A percentile compares a stretch with the other conserved stretches of the same genome.
phyloP scores from a whole-genome alignment of 2,888 invertebrate species.

The Thereva nobilitata region DNA sequence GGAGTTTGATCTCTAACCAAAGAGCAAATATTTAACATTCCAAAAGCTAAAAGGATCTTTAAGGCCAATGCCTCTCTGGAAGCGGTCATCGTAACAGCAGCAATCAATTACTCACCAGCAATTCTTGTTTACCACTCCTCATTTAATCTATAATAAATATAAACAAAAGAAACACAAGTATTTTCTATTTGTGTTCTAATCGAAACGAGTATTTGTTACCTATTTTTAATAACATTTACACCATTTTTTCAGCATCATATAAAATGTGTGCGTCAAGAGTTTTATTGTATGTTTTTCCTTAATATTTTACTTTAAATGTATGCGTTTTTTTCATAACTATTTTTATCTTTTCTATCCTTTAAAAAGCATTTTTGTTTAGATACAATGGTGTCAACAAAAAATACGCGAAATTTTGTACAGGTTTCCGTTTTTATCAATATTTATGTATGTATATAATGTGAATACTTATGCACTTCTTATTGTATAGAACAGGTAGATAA shows the following conservation, averaged over 20 bases:
- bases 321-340: not conserved
- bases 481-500: too few relatives aligned
- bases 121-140: too few relatives aligned
- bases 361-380: slow-evolving; percentile 9
- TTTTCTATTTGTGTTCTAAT: not conserved
- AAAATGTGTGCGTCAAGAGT: slow-evolving; percentile 34
- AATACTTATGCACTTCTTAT: too few relatives aligned
- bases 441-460: too few relatives aligned
- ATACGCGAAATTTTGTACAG: not conserved
- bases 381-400: slow-evolving; percentile 19
- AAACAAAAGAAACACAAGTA: too few relatives aligned
- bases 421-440: not conserved
- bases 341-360: not conserved
- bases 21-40: too few relatives aligned
- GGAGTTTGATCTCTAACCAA: too few relatives aligned
- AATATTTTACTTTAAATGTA: slow-evolving; percentile 11
- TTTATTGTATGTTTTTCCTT: slow-evolving; percentile 26
- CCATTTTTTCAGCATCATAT: slow-evolving; percentile 23
- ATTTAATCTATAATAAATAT: too few relatives aligned
- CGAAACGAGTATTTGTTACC: slow-evolving; percentile 17
- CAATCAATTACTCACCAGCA: too few relatives aligned
- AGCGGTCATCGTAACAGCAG: too few relatives aligned
- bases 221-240: slow-evolving; percentile 32
- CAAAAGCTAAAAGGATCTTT: too few relatives aligned
- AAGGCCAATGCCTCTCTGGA: too few relatives aligned